These are phyloP conservation scores for Patella pellucida DNA, from an alignment of 2,888 invertebrate species.

Conservation along the genomic window DNA sequence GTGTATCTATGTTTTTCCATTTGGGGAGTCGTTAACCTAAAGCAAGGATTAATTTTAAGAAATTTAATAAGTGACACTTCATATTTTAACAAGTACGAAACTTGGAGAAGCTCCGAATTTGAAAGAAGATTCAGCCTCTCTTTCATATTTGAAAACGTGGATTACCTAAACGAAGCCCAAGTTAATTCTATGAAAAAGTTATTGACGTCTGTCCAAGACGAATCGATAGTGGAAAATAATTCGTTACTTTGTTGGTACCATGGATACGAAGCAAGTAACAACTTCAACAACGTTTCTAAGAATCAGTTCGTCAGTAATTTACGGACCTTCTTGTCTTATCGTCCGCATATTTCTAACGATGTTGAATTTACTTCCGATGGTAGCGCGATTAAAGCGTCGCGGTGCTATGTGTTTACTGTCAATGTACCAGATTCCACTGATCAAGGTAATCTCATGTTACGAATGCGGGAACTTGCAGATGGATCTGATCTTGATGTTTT, in stretches of 20 bases:
- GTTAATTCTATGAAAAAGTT: not conserved
- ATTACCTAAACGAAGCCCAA: conserved; percentile 25
- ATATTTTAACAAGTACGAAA: conserved; percentile 42
- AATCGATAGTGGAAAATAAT: not conserved
- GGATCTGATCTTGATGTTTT: conserved; percentile 42
- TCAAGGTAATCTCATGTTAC: conserved; percentile 52
- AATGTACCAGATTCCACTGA: conserved; percentile 84
- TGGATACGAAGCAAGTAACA: not conserved
- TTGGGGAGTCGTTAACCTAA: not conserved
- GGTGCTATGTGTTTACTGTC: conserved; percentile 89
- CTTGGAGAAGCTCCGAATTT: conserved; percentile 35
- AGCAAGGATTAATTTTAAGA: not conserved
- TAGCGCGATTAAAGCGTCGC: conserved; percentile 81
- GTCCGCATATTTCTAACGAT: conserved; percentile 39
- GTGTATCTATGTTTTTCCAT: not conserved
- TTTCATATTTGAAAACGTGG: conserved; percentile 36
- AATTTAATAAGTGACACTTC: not conserved
- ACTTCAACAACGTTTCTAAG: conserved; percentile 11
- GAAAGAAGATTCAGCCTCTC: conserved; percentile 36
- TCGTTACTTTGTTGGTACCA: conserved; percentile 19
- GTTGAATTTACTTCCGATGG: conserved; percentile 37
- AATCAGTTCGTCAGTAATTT: conserved; percentile 22
- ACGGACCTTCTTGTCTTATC: conserved; percentile 19
- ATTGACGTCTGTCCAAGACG: not conserved
- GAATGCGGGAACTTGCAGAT: conserved; percentile 46